Evolutionary conservation across 2,888 invertebrate species (phyloP), one percentile per base, ranked within the genome.

Genomic region (Aricia artaxerxes): DNA sequence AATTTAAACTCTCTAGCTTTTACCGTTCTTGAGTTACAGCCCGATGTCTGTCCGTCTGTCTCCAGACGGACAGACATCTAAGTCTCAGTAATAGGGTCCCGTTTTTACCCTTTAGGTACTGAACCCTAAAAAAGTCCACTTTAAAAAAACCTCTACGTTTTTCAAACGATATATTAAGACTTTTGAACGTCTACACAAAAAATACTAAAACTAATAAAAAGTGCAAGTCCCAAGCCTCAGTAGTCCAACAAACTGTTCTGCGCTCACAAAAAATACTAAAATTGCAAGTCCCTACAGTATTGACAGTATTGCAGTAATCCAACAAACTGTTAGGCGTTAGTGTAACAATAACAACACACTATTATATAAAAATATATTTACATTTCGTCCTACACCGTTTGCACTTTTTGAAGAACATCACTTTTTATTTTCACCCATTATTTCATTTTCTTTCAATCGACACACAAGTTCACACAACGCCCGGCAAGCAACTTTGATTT

Each of bases 381-480:
- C 93, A 89, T 88, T 91, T 91, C 79, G 84, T 90, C 9, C 92
- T 88, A 81, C 93, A 92, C 84, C 88, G 90, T 80, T 89, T 90
- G 86, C 94, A 94, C 85, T 91, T 92, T 83, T 89, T 90, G 80
- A 93, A 92, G 81, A 94, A 87, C 93, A 93, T 92, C 80, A 79
- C 79, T 77, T 38, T 24, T 69, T 13, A 60, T 57, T 31, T 24
- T 40, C 6, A 78, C 4, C 13, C 16, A 49, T 40, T 31, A 44
- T 69, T 44, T 44, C 77, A 38, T 78, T 61, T 69, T 49, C 40
- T 75, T 75, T 31, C n/a, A 60, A 53, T 9, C 53, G 49, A 53
- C 53, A 13, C 53, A 13, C 35, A 35, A 35, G 2, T 2, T 35
- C 5, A 40, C 13, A 53, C 13, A 13, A 53, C 11, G 13, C 4